Evolutionary conservation across 2,113 vertebrate genomes (phyloP).

Genomic region (Microcebus ravelobensis): DNA sequence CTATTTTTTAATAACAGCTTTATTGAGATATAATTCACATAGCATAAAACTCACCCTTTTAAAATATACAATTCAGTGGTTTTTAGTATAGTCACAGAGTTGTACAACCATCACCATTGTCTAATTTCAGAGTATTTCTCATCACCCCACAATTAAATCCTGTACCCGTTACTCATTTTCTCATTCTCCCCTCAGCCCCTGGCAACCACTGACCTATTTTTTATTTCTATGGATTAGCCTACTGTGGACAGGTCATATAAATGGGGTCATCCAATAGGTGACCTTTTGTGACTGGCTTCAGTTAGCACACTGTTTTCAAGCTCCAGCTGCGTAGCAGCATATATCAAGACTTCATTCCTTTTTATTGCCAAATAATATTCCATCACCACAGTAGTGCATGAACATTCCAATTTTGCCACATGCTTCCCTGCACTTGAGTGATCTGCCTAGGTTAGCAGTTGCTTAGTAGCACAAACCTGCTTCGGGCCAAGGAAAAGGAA

Average conservation of each 20-base stretch:
- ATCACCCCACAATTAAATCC: not conserved
- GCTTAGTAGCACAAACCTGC: slow-evolving; percentile 93
- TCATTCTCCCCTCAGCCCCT: not conserved
- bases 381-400: too few relatives aligned
- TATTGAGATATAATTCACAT: not conserved
- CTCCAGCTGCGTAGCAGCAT: fast-evolving
- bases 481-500: slow-evolving; percentile 97
- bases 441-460: slow-evolving; percentile 89
- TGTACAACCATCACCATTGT: not conserved
- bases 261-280: not conserved
- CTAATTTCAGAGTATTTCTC: not conserved
- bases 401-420: too few relatives aligned
- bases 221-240: not conserved
- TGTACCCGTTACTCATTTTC: not conserved
- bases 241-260: not conserved
- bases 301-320: not conserved
- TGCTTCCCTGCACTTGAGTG: slow-evolving; percentile 83
- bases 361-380: not conserved
- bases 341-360: not conserved
- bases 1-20: slow-evolving; percentile 16
- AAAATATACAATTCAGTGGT: not conserved
- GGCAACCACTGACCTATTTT: not conserved
- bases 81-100: not conserved
- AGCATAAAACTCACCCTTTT: not conserved
- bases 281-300: not conserved